Evolutionary conservation across 2,888 invertebrate species (phyloP).

Genomic region (Glaucopsyche alexis): DNA sequence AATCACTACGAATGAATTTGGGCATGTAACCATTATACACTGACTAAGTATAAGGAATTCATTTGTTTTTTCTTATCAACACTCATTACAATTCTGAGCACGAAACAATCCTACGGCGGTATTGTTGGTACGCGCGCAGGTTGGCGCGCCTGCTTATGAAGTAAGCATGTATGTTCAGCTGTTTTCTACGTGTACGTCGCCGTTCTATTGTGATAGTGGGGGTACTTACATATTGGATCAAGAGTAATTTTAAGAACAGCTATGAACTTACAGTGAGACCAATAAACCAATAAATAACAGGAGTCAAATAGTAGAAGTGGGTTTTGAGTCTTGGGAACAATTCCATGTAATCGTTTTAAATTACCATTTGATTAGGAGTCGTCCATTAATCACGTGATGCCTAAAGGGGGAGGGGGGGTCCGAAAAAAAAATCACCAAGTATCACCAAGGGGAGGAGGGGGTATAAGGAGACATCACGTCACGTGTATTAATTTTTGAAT

Average conservation of each 20-base stretch:
- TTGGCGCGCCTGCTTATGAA: slow-evolving; percentile 53
- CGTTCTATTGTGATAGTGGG: slow-evolving; percentile 27
- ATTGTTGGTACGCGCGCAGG: slow-evolving; percentile 51
- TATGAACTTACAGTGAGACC: too few relatives aligned
- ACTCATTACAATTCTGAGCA: slow-evolving; percentile 64
- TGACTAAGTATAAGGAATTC: slow-evolving; percentile 49
- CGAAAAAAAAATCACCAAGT: too few relatives aligned
- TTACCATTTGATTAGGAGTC: too few relatives aligned
- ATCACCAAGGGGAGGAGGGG: too few relatives aligned
- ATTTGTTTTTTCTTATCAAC: slow-evolving; percentile 52
- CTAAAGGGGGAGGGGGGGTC: too few relatives aligned
- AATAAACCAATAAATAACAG: too few relatives aligned
- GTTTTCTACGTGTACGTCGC: slow-evolving; percentile 17
- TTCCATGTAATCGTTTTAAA: too few relatives aligned
- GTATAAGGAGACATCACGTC: too few relatives aligned
- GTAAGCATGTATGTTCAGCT: slow-evolving; percentile 44
- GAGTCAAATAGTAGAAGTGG: too few relatives aligned
- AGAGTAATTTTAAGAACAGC: background rate
- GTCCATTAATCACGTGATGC: too few relatives aligned
- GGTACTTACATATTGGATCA: background rate
- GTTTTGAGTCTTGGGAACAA: too few relatives aligned
- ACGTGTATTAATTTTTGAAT: too few relatives aligned
- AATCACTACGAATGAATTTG: slow-evolving; percentile 51
- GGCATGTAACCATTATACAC: slow-evolving; percentile 61
- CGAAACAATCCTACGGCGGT: slow-evolving; percentile 55